phyloP scores from a whole-genome alignment of 2,888 invertebrate species.

The Thymelicus sylvestris region DNA sequence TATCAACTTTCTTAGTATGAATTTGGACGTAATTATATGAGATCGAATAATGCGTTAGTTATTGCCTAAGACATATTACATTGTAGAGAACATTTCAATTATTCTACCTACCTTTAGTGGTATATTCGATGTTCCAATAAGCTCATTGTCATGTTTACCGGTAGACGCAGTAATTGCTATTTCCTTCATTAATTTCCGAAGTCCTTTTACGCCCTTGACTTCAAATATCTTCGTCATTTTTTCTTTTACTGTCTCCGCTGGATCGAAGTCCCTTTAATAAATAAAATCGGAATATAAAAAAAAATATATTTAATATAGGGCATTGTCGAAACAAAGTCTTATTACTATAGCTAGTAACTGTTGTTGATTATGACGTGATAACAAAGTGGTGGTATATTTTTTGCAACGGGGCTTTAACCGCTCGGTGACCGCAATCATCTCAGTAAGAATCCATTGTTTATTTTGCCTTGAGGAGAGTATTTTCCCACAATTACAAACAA shows the following conservation, averaged over 20 bases:
- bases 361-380: background rate
- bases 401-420: background rate
- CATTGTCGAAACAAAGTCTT: too few relatives aligned
- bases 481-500: background rate
- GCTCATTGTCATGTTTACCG: conserved; percentile 97
- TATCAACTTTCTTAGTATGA: background rate
- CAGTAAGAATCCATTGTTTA: conserved; percentile 14
- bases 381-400: background rate
- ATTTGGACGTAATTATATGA: too few relatives aligned
- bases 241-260: conserved; percentile 94
- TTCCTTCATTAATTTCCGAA: conserved; percentile 94
- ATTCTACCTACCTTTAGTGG: conserved; percentile 88
- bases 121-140: conserved; percentile 95
- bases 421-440: conserved; percentile 3
- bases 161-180: conserved; percentile 97
- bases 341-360: background rate
- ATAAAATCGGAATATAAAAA: background rate
- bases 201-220: conserved; percentile 93
- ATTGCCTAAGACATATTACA: background rate
- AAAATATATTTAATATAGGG: background rate
- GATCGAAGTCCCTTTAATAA: conserved; percentile 91
- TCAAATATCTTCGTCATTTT: conserved; percentile 94
- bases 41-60: background rate
- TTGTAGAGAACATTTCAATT: background rate
- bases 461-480: background rate